These are phyloP conservation scores for Neria commutata DNA, from an alignment of 2,888 invertebrate species.

Conservation along the genomic window DNA sequence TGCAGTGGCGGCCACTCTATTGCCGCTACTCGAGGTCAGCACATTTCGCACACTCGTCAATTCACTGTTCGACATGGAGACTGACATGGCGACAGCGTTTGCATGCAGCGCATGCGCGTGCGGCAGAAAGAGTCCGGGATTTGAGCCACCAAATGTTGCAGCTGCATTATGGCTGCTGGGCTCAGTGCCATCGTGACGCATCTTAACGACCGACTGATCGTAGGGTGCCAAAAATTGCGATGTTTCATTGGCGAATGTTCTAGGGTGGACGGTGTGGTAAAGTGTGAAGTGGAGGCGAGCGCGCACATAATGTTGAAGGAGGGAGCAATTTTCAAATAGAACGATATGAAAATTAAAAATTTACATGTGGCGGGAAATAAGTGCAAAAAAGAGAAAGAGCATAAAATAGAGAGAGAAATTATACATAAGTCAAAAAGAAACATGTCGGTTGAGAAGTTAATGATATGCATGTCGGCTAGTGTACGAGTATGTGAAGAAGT, in stretches of 20 bases:
- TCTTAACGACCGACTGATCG: constrained; percentile 71
- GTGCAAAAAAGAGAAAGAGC: constrained; percentile 10
- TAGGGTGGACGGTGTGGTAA: no score
- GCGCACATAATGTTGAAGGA: constrained; percentile 23
- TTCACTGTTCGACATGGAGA: constrained; percentile 57
- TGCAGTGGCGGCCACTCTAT: constrained; percentile 32
- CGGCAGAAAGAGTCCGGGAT: constrained; percentile 54
- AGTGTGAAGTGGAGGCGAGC: constrained; percentile 23
- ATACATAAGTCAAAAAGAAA: background rate
- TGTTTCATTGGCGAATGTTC: constrained; percentile 76
- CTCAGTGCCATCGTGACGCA: constrained; percentile 45
- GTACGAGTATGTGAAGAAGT: no score
- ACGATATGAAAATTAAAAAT: background rate
- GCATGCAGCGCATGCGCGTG: constrained; percentile 19
- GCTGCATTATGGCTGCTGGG: constrained; percentile 13
- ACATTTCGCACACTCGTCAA: constrained; percentile 52
- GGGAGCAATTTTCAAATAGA: background rate
- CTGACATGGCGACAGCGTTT: no score
- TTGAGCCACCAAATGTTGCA: constrained; percentile 47
- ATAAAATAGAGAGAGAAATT: constrained; percentile 4
- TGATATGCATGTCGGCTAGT: no score
- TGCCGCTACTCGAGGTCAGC: constrained; percentile 27
- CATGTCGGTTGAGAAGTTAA: no score
- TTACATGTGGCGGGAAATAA: background rate
- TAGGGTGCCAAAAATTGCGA: constrained; percentile 77